Evolutionary conservation across 1,140 invertebrate species (phyloP).

Genomic region (Pseudomyrmex concolor): DNA sequence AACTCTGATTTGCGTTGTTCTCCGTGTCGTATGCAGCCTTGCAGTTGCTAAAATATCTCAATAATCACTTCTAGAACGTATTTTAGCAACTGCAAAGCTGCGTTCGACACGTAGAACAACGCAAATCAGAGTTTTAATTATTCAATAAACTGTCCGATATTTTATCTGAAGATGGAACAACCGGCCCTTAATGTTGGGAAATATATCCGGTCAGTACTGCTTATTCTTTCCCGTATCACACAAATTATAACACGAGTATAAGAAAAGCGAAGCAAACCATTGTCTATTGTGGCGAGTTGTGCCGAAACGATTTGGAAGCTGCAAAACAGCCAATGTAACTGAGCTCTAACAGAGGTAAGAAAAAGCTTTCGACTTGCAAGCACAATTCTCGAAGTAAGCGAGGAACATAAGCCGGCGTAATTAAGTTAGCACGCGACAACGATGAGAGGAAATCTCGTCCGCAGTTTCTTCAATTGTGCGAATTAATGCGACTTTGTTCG

Average conservation of each 20-base stretch:
- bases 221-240: background rate
- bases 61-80: too few relatives aligned
- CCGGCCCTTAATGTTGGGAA: background rate
- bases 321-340: conserved; percentile 29
- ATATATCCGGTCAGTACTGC: conserved; percentile 5
- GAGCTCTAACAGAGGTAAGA: background rate
- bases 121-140: too few relatives aligned
- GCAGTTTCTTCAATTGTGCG: conserved; percentile 61
- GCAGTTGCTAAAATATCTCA: too few relatives aligned
- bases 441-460: conserved; percentile 28
- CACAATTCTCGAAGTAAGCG: conserved; percentile 34
- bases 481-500: conserved; percentile 52
- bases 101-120: too few relatives aligned
- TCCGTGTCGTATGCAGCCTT: too few relatives aligned
- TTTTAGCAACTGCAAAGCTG: too few relatives aligned
- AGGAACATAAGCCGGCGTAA: conserved; percentile 42
- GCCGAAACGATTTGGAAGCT: conserved; percentile 12
- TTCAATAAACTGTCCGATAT: too few relatives aligned
- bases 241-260: background rate
- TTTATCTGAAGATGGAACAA: too few relatives aligned
- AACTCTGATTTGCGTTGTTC: too few relatives aligned
- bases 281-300: conserved; percentile 16
- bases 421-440: conserved; percentile 48
- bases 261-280: conserved; percentile 11
- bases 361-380: conserved; percentile 12